A percentile compares a stretch with the other conserved stretches of the same genome.
phyloP scores from a whole-genome alignment of 2,888 invertebrate species.

The Eupithecia dodoneata region DNA sequence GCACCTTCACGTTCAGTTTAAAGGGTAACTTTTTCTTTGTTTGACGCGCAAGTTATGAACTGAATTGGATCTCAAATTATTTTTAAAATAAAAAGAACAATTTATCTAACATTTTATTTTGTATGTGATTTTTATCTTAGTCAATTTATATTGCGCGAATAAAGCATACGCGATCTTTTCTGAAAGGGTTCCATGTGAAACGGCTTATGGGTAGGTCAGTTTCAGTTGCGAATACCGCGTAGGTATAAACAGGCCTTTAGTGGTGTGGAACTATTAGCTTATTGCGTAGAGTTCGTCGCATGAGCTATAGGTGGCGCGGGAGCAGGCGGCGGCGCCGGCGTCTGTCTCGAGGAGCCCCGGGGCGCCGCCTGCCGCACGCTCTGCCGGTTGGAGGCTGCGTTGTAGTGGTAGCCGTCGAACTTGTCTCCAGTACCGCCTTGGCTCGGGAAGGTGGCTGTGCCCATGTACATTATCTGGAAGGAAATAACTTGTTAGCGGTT shows the following conservation, averaged over 20 bases:
- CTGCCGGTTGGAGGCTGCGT: slow-evolving; percentile 76
- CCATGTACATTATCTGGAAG: slow-evolving; percentile 78
- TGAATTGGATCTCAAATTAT: no score
- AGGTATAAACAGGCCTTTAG: not conserved
- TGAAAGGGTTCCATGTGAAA: not conserved
- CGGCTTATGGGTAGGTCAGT: not conserved
- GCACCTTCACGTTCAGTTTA: no score
- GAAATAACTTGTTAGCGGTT: not conserved
- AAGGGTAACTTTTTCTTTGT: no score
- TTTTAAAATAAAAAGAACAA: no score
- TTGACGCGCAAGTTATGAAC: no score
- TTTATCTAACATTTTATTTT: no score
- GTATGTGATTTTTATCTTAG: no score
- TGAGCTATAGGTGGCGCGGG: slow-evolving; percentile 57
- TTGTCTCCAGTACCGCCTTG: slow-evolving; percentile 60
- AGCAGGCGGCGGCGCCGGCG: slow-evolving; percentile 52
- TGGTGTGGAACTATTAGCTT: slow-evolving; percentile 19
- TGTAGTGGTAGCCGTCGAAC: slow-evolving; percentile 80
- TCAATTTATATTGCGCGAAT: not conserved
- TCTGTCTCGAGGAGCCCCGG: slow-evolving; percentile 52
- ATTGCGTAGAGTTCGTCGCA: slow-evolving; percentile 62
- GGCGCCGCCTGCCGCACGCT: slow-evolving; percentile 70
- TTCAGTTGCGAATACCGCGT: not conserved
- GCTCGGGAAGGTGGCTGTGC: slow-evolving; percentile 73
- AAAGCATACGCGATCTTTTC: not conserved